Evolutionary conservation across 2,797 vertebrate species (phyloP).

Genomic region (Australoheros facetus): DNA sequence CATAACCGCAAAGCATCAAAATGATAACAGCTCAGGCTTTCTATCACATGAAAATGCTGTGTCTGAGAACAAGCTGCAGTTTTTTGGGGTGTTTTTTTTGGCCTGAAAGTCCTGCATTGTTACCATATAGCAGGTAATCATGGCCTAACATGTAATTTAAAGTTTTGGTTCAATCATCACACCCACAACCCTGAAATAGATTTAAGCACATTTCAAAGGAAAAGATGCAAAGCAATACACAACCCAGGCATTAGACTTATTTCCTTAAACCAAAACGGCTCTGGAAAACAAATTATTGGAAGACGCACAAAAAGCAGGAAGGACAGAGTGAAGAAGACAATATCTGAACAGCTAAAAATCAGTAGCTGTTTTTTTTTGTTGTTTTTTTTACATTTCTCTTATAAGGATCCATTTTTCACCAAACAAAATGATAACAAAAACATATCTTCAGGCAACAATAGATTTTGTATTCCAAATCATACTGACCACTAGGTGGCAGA

Average conservation of each 20-base stretch:
- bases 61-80: too few species aligned
- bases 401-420: neutral
- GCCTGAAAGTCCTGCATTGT: neutral
- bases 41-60: neutral
- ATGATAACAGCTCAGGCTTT: slow-evolving; percentile 2
- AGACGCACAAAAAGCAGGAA: slow-evolving; percentile 35
- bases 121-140: neutral
- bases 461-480: neutral
- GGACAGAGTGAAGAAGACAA: slow-evolving; percentile 8
- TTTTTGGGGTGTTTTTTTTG: too few species aligned
- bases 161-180: neutral
- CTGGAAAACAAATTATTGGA: slow-evolving; percentile 15
- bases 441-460: neutral
- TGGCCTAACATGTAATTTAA: neutral
- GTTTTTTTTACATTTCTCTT: neutral
- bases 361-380: neutral
- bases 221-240: slow-evolving; percentile 29
- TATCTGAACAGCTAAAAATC: slow-evolving; percentile 45
- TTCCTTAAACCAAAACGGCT: slow-evolving; percentile 16
- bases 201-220: neutral
- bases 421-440: neutral
- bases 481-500: slow-evolving; percentile 72
- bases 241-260: slow-evolving; percentile 2
- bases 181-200: slow-evolving; percentile 8
- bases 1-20: neutral